Base-by-base conservation (phyloP, 2,888 invertebrate species). In the Scaptodrosophila latifasciaeformis region DNA sequence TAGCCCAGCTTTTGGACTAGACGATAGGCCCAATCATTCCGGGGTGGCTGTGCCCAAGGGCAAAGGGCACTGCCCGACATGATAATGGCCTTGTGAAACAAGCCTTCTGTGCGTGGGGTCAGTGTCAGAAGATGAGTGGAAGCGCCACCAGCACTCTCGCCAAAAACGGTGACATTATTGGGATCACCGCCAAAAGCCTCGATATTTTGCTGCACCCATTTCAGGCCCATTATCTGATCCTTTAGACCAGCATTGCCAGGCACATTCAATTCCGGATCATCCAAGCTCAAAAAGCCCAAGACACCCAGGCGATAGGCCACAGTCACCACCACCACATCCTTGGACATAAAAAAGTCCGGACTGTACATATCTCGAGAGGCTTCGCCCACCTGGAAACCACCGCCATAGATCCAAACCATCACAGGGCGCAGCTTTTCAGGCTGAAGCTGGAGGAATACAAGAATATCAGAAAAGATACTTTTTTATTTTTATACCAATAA, bases 211-310 rank as follows among this genome's bases (percentile, higher is more conserved):
- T 87, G 84, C 0, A 89, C 85, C 89, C 89, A 89, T 61, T 85
- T 84, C 10, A 89, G 70, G 0, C 86, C 88, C 75, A 88, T 65
- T 1, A 88, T 82, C 78, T 88, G 87, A 76, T 89, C 89, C 81
- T 89, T 89, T 1, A 89, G 79, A 0, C 87, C 88, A 0, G 88
- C 88, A 74, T 89, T 89, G 5, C 89, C 89, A 4, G 89, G 88
- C 24, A 89, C 85, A 47, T 86, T 82, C 1, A 88, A 53, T 3
- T 81, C 70, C 2, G 86, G 80, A 69, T 89, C 88, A 24, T 88
- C 84, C 1, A 88, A 70, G 54, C 86, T 85, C 18, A 88, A 67
- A 53, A 89, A 89, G 6, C 89, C 89, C 34, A 89, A 75, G 1
- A 87, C 74, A 21, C 88, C 89, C 37, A 89, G 63, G 1, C 89